These are phyloP conservation scores for Metridium senile DNA, from an alignment of 92 coral and sea anemone species.

Conservation along the genomic window DNA sequence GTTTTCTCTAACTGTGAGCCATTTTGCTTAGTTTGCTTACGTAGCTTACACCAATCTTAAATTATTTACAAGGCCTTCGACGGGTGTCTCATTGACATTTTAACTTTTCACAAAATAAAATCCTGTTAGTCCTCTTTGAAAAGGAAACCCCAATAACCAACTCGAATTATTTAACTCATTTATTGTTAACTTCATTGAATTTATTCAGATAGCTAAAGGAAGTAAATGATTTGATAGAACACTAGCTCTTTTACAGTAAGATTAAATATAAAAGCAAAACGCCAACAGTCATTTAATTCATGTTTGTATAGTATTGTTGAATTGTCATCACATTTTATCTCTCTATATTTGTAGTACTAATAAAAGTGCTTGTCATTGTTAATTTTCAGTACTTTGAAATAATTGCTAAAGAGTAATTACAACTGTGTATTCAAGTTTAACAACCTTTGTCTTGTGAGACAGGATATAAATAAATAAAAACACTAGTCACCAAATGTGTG, in stretches of 20 bases:
- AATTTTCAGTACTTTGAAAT: not conserved
- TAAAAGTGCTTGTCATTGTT: not conserved
- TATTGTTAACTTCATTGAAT: too few relatives aligned
- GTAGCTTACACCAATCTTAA: constrained; percentile 1
- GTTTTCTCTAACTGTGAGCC: constrained; percentile 1
- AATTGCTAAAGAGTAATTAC: not conserved
- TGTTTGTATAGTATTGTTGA: not conserved
- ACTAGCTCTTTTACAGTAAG: too few relatives aligned
- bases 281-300: too few relatives aligned
- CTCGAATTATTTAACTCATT: not conserved
- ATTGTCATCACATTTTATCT: not conserved
- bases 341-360: not conserved
- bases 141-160: not conserved
- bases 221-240: too few relatives aligned
- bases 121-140: not conserved
- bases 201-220: too few relatives aligned
- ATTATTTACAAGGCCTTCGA: constrained; percentile 32
- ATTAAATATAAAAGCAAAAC: too few relatives aligned
- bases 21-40: constrained; percentile 33
- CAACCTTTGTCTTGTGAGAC: too few relatives aligned
- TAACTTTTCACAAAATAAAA: not conserved
- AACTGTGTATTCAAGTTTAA: not conserved
- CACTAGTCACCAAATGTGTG: too few relatives aligned
- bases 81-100: constrained; percentile 33
- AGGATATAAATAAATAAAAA: too few relatives aligned